These are phyloP conservation scores for Hystrix brachyura DNA, from an alignment of 2,113 vertebrate species.

Conservation along the genomic window DNA sequence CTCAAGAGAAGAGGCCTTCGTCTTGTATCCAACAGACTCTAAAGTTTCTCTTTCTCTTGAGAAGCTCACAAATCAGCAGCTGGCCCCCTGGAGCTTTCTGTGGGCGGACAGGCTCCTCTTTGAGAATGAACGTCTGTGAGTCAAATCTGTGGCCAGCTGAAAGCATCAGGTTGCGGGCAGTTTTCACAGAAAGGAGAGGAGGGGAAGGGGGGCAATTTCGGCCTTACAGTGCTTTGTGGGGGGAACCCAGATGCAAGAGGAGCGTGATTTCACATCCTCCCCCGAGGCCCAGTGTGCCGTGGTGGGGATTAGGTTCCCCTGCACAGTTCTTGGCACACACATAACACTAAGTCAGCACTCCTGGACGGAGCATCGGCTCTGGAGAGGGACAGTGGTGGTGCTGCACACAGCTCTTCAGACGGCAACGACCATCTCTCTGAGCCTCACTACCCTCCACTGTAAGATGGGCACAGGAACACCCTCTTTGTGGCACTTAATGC, in stretches of 20 bases:
- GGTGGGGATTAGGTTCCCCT: not conserved
- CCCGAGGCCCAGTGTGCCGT: no score
- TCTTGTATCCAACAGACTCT: not conserved
- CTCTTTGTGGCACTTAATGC: not conserved
- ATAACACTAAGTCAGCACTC: not conserved
- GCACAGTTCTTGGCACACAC: not conserved
- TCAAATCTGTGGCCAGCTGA: not conserved
- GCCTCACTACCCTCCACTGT: not conserved
- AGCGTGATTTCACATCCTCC: not conserved
- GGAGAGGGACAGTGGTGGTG: not conserved
- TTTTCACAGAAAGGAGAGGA: not conserved
- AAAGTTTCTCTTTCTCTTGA: not conserved
- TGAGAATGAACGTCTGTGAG: not conserved
- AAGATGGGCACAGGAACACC: not conserved
- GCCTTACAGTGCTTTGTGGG: not conserved
- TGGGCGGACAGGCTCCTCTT: not conserved
- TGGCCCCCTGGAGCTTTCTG: not conserved
- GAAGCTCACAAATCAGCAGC: not conserved
- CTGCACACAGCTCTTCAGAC: not conserved
- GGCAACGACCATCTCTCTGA: not conserved
- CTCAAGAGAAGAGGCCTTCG: not conserved
- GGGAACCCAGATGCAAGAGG: not conserved
- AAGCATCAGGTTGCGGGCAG: not conserved
- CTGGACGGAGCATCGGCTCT: not conserved
- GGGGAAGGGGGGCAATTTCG: not conserved